phyloP scores from a whole-genome alignment of 37 sponge, comb jelly and placozoan species.

The Theonella swinhoei region DNA sequence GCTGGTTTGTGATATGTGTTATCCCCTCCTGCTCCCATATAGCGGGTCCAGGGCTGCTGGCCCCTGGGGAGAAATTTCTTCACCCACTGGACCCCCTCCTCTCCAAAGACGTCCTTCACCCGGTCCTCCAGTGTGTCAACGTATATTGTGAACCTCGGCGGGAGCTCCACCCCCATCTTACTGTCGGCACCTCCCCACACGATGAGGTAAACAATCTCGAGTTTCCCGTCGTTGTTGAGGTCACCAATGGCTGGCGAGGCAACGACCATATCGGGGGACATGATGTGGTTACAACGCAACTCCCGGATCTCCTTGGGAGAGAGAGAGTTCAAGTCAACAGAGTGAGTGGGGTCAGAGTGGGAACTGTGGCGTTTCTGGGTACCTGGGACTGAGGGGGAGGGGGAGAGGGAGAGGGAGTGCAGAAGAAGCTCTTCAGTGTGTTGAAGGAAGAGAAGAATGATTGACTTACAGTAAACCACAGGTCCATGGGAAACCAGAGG shows the following conservation, averaged over 20 bases:
- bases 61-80: conserved; percentile 49
- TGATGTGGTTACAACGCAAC: conserved; percentile 22
- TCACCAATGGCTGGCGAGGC: conserved; percentile 53
- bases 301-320: neutral
- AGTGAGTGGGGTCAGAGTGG: neutral
- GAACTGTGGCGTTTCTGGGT: neutral
- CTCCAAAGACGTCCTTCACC: conserved; percentile 28
- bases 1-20: too few species aligned
- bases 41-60: conserved; percentile 75
- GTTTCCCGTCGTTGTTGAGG: conserved; percentile 52
- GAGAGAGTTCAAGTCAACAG: neutral
- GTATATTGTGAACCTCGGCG: neutral
- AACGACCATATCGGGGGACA: neutral
- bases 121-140: conserved; percentile 43
- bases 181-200: conserved; percentile 14
- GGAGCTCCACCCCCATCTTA: neutral
- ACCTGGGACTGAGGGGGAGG: neutral
- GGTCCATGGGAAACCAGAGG: conserved; percentile 42
- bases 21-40: conserved; percentile 67
- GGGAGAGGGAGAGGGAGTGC: neutral
- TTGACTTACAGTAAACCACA: conserved; percentile 49
- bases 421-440: neutral
- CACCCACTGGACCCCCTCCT: neutral
- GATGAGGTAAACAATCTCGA: conserved; percentile 44
- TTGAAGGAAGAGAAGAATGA: too few species aligned